Evolutionary conservation across 2,888 invertebrate species (phyloP).

Genomic region (Nebria brevicollis): DNA sequence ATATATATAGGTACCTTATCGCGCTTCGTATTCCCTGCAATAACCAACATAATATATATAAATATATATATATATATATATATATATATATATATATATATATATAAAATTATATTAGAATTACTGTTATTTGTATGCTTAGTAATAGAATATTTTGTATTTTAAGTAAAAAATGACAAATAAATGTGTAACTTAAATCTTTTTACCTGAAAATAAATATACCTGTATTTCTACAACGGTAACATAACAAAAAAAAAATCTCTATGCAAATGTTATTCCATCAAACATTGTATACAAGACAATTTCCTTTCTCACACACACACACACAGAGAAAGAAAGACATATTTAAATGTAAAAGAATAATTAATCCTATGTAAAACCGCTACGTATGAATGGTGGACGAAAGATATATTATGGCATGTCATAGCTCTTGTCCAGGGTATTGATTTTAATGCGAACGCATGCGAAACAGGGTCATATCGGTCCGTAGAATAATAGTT

Average conservation of each 20-base stretch:
- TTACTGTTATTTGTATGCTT: neutral
- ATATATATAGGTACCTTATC: conserved; percentile 23
- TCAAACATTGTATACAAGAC: neutral
- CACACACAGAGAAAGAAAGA: neutral
- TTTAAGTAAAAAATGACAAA: neutral
- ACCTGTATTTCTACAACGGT: neutral
- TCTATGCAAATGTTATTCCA: neutral
- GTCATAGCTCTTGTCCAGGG: conserved; percentile 61
- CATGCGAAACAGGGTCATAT: conserved; percentile 59
- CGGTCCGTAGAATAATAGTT: conserved; percentile 11
- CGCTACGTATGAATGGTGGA: conserved; percentile 60
- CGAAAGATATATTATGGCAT: conserved; percentile 63
- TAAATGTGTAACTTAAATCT: neutral
- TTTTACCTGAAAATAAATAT: neutral
- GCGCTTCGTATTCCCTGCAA: no score
- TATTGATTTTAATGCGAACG: conserved; percentile 63
- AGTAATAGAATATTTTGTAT: conserved; percentile 1
- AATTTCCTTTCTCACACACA: neutral
- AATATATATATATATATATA: conserved; percentile 20
- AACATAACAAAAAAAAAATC: neutral
- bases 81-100: conserved; percentile 16
- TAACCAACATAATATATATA: neutral
- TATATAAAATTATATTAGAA: neutral
- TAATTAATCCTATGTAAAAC: conserved; percentile 45
- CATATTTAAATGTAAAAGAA: neutral